A percentile compares a stretch with the other conserved stretches of the same genome.
phyloP scores from a whole-genome alignment of 2,888 invertebrate genomes.

The Phyto melanocephala region DNA sequence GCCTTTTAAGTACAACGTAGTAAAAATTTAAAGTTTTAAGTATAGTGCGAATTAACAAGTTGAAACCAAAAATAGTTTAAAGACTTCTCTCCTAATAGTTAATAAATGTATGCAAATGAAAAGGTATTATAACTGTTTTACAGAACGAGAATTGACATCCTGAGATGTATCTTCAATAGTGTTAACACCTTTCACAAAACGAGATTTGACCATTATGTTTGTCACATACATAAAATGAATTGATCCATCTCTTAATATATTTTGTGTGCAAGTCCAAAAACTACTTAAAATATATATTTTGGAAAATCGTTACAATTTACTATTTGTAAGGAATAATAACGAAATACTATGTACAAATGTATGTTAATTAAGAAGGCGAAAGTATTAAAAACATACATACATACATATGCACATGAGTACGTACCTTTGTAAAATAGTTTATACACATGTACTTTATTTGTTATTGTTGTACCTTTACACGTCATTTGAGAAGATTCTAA shows the following conservation, averaged over 20 bases:
- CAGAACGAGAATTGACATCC: too few relatives aligned
- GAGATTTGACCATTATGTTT: neutral
- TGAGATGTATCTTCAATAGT: too few relatives aligned
- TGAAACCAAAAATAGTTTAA: neutral
- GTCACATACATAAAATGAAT: neutral
- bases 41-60: neutral
- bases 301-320: slow-evolving; percentile 7
- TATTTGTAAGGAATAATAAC: neutral
- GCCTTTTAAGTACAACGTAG: neutral
- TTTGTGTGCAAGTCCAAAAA: neutral
- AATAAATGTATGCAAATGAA: too few relatives aligned
- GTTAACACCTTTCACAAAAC: too few relatives aligned
- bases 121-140: too few relatives aligned
- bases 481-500: neutral
- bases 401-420: too few relatives aligned
- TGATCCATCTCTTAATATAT: neutral
- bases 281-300: neutral
- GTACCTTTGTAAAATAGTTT: neutral
- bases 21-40: neutral
- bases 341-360: too few relatives aligned
- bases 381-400: too few relatives aligned
- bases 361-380: neutral
- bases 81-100: too few relatives aligned
- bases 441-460: neutral
- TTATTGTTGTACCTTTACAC: neutral